Conservation (phyloP, 2,113 vertebrate species). For the Oryzias curvinotus region DNA sequence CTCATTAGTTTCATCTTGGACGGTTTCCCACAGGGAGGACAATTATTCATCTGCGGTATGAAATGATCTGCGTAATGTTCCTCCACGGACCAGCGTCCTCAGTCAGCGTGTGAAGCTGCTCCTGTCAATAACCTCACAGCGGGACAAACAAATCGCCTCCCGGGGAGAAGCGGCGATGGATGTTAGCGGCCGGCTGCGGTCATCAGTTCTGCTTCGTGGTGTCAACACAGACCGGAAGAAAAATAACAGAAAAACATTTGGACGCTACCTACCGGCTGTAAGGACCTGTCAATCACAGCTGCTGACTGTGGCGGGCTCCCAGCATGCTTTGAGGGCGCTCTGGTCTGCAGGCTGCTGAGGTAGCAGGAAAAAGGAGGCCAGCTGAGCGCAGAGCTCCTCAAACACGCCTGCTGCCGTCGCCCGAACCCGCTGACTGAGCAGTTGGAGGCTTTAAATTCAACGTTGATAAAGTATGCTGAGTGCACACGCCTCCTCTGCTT, state of each 20-base stretch:
- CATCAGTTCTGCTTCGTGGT: slow-evolving; percentile 42
- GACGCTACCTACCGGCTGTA: slow-evolving; percentile 4
- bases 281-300: slow-evolving; percentile 45
- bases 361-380: slow-evolving; percentile 58
- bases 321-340: neutral
- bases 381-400: slow-evolving; percentile 21
- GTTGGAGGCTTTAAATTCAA: slow-evolving; percentile 60
- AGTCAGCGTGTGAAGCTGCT: slow-evolving; percentile 15
- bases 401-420: slow-evolving; percentile 20
- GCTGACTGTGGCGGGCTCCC: slow-evolving; percentile 10
- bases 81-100: slow-evolving; percentile 6
- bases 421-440: slow-evolving; percentile 62
- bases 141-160: slow-evolving; percentile 48
- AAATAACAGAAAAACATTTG: slow-evolving; percentile 13
- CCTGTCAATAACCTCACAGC: slow-evolving; percentile 41
- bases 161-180: slow-evolving; percentile 17
- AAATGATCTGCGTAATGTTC: slow-evolving; percentile 29
- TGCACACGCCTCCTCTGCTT: slow-evolving; percentile 11
- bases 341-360: slow-evolving; percentile 51
- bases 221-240: neutral
- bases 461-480: slow-evolving; percentile 69
- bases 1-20: slow-evolving; percentile 17
- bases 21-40: slow-evolving; percentile 5
- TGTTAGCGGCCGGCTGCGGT: slow-evolving; percentile 24
- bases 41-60: slow-evolving; percentile 23